phyloP scores from a whole-genome alignment of 1,140 invertebrate genomes.

The Homarus americanus region DNA sequence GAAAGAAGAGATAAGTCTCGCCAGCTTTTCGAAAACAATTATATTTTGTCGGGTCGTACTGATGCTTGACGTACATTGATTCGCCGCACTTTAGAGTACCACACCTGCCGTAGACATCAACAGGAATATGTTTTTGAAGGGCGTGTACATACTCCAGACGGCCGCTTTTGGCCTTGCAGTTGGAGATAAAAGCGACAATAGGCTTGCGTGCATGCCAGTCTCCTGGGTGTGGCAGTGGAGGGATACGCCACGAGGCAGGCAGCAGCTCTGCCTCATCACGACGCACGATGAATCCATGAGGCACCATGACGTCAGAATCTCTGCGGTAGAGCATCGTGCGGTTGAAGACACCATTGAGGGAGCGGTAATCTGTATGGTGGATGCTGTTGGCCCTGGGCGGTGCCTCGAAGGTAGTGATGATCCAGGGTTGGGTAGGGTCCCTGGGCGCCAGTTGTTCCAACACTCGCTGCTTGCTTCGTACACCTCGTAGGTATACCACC shows the following conservation, averaged over 20 bases:
- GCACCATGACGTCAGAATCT: conserved; percentile 80
- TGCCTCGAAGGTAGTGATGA: conserved; percentile 17
- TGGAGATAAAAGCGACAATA: conserved; percentile 98
- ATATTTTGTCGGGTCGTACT: conserved; percentile 56
- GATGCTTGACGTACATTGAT: neutral
- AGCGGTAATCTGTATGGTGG: conserved; percentile 52
- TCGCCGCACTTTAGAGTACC: conserved; percentile 86
- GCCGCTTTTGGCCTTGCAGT: conserved; percentile 92
- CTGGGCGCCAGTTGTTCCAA: conserved; percentile 1
- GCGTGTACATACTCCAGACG: conserved; percentile 91
- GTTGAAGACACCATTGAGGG: conserved; percentile 79
- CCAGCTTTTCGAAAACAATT: conserved; percentile 74
- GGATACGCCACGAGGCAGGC: conserved; percentile 23
- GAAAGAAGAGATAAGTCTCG: conserved; percentile 77
- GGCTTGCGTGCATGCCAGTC: conserved; percentile 87
- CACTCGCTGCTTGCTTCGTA: neutral
- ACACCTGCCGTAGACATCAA: conserved; percentile 96
- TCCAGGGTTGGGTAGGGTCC: conserved; percentile 33
- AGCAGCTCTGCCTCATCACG: conserved; percentile 23
- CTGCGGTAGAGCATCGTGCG: conserved; percentile 82
- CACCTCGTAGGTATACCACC: conserved; percentile 34
- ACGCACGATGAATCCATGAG: conserved; percentile 77
- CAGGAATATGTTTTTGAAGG: conserved; percentile 89
- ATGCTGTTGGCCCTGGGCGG: neutral
- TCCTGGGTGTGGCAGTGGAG: conserved; percentile 30